Conservation (phyloP, 2,113 vertebrate species). For the Australoheros scitulus region DNA sequence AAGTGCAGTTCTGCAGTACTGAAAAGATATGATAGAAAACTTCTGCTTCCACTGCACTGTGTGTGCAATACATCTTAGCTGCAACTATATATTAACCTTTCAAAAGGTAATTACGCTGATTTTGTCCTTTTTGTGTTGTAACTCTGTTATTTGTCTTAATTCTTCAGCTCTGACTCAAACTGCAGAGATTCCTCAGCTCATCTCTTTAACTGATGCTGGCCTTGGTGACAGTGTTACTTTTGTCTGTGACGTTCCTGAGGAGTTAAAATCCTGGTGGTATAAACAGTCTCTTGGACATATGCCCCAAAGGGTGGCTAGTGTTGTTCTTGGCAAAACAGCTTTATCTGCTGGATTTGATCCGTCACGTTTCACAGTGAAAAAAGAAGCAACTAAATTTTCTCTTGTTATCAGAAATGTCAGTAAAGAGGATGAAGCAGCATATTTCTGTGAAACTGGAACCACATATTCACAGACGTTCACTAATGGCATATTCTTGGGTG, state of each 20-base stretch:
- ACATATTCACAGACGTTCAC: not conserved
- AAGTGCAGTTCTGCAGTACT: not conserved
- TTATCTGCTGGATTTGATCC: accelerated
- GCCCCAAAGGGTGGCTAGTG: not conserved
- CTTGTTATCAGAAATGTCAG: slow-evolving; percentile 29
- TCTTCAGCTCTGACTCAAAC: not conserved
- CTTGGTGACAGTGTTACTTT: not conserved
- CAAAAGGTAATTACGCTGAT: not conserved
- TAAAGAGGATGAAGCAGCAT: slow-evolving; percentile 37
- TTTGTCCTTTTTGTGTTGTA: not conserved
- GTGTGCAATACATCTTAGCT: not conserved
- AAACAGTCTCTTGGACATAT: slow-evolving; percentile 12
- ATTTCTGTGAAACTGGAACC: not conserved
- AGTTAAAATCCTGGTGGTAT: accelerated
- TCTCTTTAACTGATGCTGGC: not conserved
- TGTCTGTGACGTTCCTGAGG: accelerated
- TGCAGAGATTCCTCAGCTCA: accelerated
- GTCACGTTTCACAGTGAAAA: not conserved
- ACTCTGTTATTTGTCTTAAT: not conserved
- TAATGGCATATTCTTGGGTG: not conserved
- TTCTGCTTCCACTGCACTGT: accelerated
- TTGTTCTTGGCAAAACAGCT: accelerated
- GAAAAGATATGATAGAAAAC: not conserved
- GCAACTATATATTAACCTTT: not conserved
- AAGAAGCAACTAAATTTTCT: accelerated